phyloP scores from a whole-genome alignment of 1,140 invertebrate species.

The Drosophila elegans region DNA sequence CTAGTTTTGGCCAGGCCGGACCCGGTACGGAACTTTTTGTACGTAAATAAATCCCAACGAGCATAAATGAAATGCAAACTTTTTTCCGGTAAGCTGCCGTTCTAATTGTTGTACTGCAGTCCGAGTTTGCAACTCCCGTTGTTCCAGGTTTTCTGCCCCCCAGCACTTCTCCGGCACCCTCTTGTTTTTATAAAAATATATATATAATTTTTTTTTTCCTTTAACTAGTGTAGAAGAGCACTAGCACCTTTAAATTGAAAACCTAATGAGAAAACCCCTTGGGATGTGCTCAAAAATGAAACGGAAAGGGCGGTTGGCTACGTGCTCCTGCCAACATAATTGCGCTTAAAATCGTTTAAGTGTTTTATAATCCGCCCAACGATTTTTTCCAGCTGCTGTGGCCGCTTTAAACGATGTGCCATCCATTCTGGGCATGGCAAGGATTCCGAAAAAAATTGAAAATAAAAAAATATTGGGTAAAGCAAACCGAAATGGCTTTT shows the following conservation, averaged over 20 bases:
- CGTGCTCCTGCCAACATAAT: conserved; percentile 77
- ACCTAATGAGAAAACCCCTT: conserved; percentile 62
- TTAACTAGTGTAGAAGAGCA: conserved; percentile 19
- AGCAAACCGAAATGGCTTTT: conserved; percentile 74
- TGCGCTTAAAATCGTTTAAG: conserved; percentile 82
- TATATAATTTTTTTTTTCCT: conserved; percentile 1
- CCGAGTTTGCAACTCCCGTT: conserved; percentile 45
- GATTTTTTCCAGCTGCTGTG: conserved; percentile 50
- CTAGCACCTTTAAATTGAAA: conserved; percentile 65
- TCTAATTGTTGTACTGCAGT: conserved; percentile 74
- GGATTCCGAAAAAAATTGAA: conserved; percentile 16
- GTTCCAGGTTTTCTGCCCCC: conserved; percentile 56
- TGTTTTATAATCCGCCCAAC: conserved; percentile 78
- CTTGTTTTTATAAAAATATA: conserved; percentile 2
- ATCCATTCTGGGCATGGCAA: conserved; percentile 24
- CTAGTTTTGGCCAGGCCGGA: conserved; percentile 15
- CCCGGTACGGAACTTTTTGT: conserved; percentile 53
- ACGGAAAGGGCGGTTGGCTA: conserved; percentile 50
- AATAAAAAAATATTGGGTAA: conserved; percentile 9
- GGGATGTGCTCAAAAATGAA: conserved; percentile 61
- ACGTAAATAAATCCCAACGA: conserved; percentile 68
- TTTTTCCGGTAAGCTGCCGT: conserved; percentile 79
- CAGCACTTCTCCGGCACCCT: conserved; percentile 19
- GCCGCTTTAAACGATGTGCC: conserved; percentile 59
- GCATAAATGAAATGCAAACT: conserved; percentile 82